Evolutionary conservation across 2,113 vertebrate species (phyloP).

Genomic region (Turdus rufiventris): DNA sequence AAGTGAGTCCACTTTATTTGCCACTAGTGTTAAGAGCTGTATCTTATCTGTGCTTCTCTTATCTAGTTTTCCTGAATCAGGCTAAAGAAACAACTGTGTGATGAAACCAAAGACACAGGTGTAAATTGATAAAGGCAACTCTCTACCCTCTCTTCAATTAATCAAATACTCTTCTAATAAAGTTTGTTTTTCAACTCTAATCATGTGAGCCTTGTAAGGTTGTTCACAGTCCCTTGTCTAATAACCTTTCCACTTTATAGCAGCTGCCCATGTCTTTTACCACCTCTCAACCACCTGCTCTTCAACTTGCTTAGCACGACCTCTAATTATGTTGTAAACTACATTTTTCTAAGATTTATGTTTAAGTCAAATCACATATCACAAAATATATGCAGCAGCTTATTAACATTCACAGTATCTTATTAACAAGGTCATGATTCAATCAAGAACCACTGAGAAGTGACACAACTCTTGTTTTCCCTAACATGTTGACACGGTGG

Average conservation of each 20-base stretch:
- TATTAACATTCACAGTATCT: neutral
- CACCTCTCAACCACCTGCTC: neutral
- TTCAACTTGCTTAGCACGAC: neutral
- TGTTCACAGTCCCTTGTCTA: neutral
- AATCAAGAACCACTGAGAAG: neutral
- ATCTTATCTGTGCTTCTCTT: neutral
- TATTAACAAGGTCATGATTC: constrained; percentile 4
- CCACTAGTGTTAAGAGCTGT: neutral
- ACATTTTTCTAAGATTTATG: neutral
- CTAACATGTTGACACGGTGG: neutral
- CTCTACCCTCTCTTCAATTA: neutral
- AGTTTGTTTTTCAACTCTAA: neutral
- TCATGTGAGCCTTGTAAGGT: neutral
- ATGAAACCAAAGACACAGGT: neutral
- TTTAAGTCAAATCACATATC: neutral
- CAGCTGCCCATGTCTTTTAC: neutral
- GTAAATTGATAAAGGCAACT: neutral
- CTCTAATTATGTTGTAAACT: neutral
- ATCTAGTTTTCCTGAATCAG: neutral
- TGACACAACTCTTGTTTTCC: neutral
- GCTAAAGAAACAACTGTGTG: neutral
- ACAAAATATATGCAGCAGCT: neutral
- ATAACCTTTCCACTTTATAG: neutral
- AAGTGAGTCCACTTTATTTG: neutral
- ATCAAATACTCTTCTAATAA: neutral